Evolutionary conservation across 2,888 invertebrate species (phyloP).

Genomic region (Xanthorhoe spadicearia): DNA sequence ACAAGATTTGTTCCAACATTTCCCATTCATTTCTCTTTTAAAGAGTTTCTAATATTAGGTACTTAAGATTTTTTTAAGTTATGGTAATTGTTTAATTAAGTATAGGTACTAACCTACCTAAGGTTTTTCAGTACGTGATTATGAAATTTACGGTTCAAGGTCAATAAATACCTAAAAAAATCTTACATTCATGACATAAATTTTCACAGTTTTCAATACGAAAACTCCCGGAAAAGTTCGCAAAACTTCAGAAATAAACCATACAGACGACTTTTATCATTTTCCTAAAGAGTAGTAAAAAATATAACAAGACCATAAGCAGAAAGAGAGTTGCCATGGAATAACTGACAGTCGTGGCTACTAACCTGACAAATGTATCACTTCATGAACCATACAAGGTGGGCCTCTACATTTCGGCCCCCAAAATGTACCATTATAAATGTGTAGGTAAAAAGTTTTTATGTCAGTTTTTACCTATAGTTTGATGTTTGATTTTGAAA

Average conservation of each 20-base stretch:
- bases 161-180: too few species aligned
- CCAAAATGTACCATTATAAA: too few species aligned
- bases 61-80: neutral
- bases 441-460: too few species aligned
- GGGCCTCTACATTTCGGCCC: too few species aligned
- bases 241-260: slow-evolving; percentile 40
- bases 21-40: neutral
- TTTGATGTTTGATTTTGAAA: too few species aligned
- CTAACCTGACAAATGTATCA: neutral
- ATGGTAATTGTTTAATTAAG: too few species aligned
- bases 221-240: slow-evolving; percentile 30
- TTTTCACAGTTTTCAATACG: slow-evolving; percentile 22
- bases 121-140: too few species aligned
- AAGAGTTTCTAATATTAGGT: neutral
- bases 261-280: slow-evolving; percentile 40
- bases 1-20: neutral
- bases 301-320: slow-evolving; percentile 50
- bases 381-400: neutral
- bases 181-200: neutral
- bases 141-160: neutral
- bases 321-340: slow-evolving; percentile 40
- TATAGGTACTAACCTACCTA: too few species aligned
- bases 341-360: neutral
- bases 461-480: too few species aligned
- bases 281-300: slow-evolving; percentile 45